Conservation (phyloP, 2,113 vertebrate species). For the Phalacrocorax aristotelis region DNA sequence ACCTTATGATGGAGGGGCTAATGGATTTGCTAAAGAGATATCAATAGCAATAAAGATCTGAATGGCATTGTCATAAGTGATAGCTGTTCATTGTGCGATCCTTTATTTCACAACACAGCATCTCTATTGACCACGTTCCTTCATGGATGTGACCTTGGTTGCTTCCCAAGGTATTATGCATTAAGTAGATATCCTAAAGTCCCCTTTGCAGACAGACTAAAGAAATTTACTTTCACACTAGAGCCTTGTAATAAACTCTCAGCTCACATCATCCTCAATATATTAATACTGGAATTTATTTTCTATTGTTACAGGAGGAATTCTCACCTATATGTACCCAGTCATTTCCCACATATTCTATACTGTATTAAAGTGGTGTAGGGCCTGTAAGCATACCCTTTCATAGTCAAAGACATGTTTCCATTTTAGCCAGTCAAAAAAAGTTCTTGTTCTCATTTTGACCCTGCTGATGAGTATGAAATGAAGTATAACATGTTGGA, state of each 20-base stretch:
- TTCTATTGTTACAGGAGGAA: background rate
- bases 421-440: background rate
- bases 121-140: background rate
- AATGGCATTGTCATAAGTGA: background rate
- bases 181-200: background rate
- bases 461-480: background rate
- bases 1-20: background rate
- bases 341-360: background rate
- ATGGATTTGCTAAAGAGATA: background rate
- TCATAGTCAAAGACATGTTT: background rate
- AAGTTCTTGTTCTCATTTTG: background rate
- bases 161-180: background rate
- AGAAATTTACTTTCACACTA: background rate
- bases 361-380: background rate
- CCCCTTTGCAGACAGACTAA: background rate
- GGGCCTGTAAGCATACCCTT: background rate
- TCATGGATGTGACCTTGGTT: background rate
- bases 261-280: background rate
- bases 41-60: background rate
- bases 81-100: background rate
- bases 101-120: constrained; percentile 15
- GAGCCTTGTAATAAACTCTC: background rate
- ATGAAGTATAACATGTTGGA: background rate
- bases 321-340: background rate
- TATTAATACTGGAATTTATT: background rate